Evolutionary conservation across 1,140 invertebrate species (phyloP), one percentile per base, ranked within the genome.

Genomic region (Doryteuthis pealeii): DNA sequence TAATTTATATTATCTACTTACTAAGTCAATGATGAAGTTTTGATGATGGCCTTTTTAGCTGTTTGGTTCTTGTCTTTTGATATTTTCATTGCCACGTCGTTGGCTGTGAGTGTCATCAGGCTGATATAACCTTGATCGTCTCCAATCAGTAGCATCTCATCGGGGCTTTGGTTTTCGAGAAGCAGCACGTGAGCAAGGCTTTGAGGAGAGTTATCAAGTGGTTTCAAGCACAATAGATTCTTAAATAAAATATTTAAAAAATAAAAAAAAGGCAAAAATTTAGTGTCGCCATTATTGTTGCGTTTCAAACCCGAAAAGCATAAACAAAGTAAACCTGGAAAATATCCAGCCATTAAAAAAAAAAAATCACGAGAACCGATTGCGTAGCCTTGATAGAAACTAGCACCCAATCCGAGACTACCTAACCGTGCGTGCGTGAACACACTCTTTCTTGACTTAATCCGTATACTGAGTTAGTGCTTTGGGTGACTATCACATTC

Each of bases 121-220:
- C 85, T 87, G 28, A 88, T 77, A 74, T 87, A 85, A 32, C 87
- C 87, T 76, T 84, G 83, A 75, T 87, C 85, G 76, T 88, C 87
- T 49, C 87, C 87, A 71, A 85, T 85, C 15, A 88, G 75, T 5
- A 88, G 74, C 15, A 72, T 73, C 69, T 88, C 87, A 71, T 86
- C 84, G 0, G 76, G 73, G 1, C 67, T 54, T 26, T 74, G 58
- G 1, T 77, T n/a, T 12, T 74, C 77, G n/a, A 84, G 84, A 28
- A 68, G 26, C n/a, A 33, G 8, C 6, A 87, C 73, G 74, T 75
- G 77, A 32, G 78, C 76, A 75, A 86, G 80, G 75, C 86, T 85
- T 75, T 86, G 85, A 30, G 85, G 84, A 0, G 85, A 83, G 75
- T 85, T 78, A 72, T 86, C 84, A 58, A 87, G 81, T 22, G 86